Conservation (phyloP, 2,888 invertebrate genomes). For the Trachelus tabidus region DNA sequence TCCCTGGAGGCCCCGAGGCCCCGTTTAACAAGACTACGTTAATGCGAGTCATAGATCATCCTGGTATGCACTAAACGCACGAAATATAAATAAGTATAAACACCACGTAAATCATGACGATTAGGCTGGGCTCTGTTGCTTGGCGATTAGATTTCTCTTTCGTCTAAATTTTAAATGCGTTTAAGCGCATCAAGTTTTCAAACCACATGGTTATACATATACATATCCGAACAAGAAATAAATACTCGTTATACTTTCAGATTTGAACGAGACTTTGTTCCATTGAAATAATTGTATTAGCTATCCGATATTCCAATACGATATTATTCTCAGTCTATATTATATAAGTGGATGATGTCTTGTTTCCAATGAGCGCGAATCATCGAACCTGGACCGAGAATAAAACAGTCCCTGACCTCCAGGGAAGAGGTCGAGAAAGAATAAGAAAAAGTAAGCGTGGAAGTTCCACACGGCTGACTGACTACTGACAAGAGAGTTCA, state of each 20-base stretch:
- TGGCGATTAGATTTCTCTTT: background rate
- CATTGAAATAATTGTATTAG: background rate
- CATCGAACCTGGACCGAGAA: background rate
- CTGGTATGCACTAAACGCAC: conserved; percentile 60
- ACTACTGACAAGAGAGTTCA: background rate
- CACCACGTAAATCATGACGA: conserved; percentile 62
- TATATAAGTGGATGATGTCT: background rate
- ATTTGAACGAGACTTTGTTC: background rate
- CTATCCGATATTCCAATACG: background rate
- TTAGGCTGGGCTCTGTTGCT: conserved; percentile 31
- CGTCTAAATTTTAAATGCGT: background rate
- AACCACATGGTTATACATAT: too few species aligned
- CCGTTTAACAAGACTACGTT: conserved; percentile 64
- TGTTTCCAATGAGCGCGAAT: background rate
- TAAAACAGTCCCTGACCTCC: background rate
- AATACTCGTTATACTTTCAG: too few species aligned
- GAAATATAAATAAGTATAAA: conserved; percentile 63
- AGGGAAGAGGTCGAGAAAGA: background rate
- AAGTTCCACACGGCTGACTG: background rate
- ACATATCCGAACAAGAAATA: too few species aligned
- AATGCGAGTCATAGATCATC: conserved; percentile 64
- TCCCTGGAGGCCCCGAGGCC: conserved; percentile 47
- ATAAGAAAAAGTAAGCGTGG: background rate
- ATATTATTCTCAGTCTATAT: background rate
- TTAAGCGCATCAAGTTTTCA: background rate